Evolutionary conservation across 2,797 vertebrate species (phyloP), one percentile per base, ranked within the genome.

Genomic region (Esox lucius): DNA sequence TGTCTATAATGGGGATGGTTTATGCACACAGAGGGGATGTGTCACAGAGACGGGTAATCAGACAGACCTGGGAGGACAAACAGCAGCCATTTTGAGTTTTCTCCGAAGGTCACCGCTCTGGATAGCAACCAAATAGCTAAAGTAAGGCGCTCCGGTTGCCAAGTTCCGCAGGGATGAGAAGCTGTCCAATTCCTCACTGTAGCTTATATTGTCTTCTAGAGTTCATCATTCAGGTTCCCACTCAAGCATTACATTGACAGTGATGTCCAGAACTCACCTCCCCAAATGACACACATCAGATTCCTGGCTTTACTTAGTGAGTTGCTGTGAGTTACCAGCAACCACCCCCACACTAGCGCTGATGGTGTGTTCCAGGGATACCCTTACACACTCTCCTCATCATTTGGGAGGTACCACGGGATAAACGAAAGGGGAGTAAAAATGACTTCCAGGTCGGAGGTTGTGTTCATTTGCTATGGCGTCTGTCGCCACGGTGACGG

Each of bases 311-410:
- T 80, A 24, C 22, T 69, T 48, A 46, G 26, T 16, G 46, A 69
- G 22, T 46, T n/a, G 2, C n/a, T 16, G 39, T 39, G n/a, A 48
- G 12, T 26, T 11, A 65, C 15, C 28, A 66, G 64, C 16, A 33
- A 17, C 73, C 70, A 35, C n/a, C 78, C 78, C 74, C 31, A 17
- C 46, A 5, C 3, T n/a, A 46, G 51, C n/a, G 62, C 51, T 39
- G 19, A 74, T 78, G 80, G 81, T 90, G 84, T 80, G 81, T 82
- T 84, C 84, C 82, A 80, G 78, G 74, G 26, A 71, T 5, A 62
- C 61, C 76, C 78, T 84, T 68, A 79, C n/a, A 72, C 19, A 82
- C 82, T 84, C 80, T 75, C 71, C 71, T 79, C 28, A 56, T 78
- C 83, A 75, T 71, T 80, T 61, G 56, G 80, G 78, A 77, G 78